A percentile compares a stretch with the other conserved stretches of the same genome.
Evolutionary conservation across 2,888 invertebrate genomes (phyloP).

Genomic region (Leucophora obtusa): DNA sequence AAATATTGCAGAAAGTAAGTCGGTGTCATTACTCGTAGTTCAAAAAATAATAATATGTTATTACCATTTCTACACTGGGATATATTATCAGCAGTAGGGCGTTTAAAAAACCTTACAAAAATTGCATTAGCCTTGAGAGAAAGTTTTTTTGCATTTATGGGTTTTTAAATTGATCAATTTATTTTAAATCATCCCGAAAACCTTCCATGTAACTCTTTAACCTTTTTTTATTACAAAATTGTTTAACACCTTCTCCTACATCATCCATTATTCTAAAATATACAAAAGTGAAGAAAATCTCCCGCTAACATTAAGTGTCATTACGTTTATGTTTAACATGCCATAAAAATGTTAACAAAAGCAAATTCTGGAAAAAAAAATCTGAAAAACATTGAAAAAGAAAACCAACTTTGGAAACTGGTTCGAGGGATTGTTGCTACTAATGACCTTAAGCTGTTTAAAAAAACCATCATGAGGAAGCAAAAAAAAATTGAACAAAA

Average conservation of each 20-base stretch:
- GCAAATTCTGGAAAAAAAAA: neutral
- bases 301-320: slow-evolving; percentile 54
- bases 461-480: slow-evolving; percentile 25
- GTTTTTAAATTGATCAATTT: slow-evolving; percentile 52
- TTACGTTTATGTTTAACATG: slow-evolving; percentile 62
- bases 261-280: neutral
- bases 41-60: too few relatives aligned
- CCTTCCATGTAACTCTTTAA: slow-evolving; percentile 51
- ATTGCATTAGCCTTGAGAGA: slow-evolving; percentile 3
- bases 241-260: slow-evolving; percentile 56
- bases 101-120: neutral
- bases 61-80: too few relatives aligned
- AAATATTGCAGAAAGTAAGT: too few relatives aligned
- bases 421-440: slow-evolving; percentile 62
- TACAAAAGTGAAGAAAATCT: slow-evolving; percentile 25
- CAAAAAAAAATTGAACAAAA: neutral
- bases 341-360: slow-evolving; percentile 57
- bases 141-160: slow-evolving; percentile 41
- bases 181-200: slow-evolving; percentile 34
- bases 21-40: too few relatives aligned
- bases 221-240: slow-evolving; percentile 54
- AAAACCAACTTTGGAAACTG: slow-evolving; percentile 49
- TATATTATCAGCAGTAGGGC: neutral
- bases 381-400: neutral
- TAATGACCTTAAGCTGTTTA: slow-evolving; percentile 63